Evolutionary conservation across 92 coral and sea anemone species (phyloP), one percentile per base, ranked within the genome.

Genomic region (Porites divaricata): DNA sequence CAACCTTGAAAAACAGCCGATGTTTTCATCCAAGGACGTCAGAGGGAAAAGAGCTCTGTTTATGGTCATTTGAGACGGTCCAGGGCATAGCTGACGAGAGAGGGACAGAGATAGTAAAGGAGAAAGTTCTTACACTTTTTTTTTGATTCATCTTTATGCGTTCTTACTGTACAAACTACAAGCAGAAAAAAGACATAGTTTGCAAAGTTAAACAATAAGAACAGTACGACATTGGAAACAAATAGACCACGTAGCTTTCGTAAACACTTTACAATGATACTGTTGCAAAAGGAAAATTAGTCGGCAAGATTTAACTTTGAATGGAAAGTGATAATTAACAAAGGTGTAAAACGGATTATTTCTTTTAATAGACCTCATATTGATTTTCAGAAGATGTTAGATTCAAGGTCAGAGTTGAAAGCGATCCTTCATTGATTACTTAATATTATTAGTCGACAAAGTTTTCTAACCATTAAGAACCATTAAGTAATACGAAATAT

Each of bases 1-100:
- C 85, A 80, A 70, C 69, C 76, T 69, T 80, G 64, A 69, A 56
- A 68, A 70, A 80, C 85, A 80, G 67, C 52, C 67, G 54, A 67
- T 69, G 25, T 80, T 67, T 68, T 35, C 20, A 26, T 53, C 50
- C 56, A 67, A 16, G 64, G 74, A 50, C 63, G 57, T 8, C 63
- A 16, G 24, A 16, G 21, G 28, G 2, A 48, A 79, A 65, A 41
- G 15, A 23, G 53, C 1, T 66, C 70, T 66, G 70, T 23, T 66
- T 66, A 25, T 2, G 20, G 20, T 17, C 13, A 12, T 20, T 45
- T 45, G 2, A 17, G 17, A 22, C 17, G 24, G 45, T 35, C 45
- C 0, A 0, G 23, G 63, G 64, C 74, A 24, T 8, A 15, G 15
- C 67, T 67, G 74, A 67, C 49, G 83, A 65, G 51, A 49, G 70